Conservation (phyloP, 1,140 invertebrate species). For the Tribolium castaneum region DNA sequence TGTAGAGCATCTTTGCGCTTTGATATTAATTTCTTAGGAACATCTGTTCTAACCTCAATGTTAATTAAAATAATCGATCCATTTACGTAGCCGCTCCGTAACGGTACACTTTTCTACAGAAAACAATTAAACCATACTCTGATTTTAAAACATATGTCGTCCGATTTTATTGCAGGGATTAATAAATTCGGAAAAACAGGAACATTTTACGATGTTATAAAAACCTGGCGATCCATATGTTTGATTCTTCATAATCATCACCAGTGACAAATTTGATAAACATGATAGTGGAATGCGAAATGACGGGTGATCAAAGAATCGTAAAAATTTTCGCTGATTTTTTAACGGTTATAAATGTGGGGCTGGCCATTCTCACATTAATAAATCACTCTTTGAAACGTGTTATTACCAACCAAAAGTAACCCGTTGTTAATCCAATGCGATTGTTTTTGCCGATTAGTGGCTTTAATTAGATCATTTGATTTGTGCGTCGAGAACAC, state of each 20-base stretch:
- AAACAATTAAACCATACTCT: conserved; percentile 8
- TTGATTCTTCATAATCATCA: not conserved
- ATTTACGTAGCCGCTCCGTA: conserved; percentile 5
- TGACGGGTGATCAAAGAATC: conserved; percentile 6
- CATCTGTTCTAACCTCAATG: conserved; percentile 29
- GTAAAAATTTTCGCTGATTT: conserved; percentile 9
- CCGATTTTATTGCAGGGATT: conserved; percentile 5
- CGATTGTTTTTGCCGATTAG: conserved; percentile 22
- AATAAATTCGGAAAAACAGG: conserved; percentile 4
- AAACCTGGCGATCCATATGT: not conserved
- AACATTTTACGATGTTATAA: conserved; percentile 4
- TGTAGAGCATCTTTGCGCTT: not conserved
- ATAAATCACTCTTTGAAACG: not conserved
- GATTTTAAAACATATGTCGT: conserved; percentile 7
- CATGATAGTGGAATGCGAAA: conserved; percentile 1
- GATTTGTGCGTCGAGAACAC: conserved; percentile 4
- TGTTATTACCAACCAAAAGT: not conserved
- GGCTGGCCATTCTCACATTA: not conserved
- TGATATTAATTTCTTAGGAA: conserved; percentile 9
- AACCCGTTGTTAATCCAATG: not conserved
- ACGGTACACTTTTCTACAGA: conserved; percentile 16
- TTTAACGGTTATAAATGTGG: not conserved
- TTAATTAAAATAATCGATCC: conserved; percentile 36
- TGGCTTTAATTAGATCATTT: conserved; percentile 18
- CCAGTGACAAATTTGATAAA: not conserved